Evolutionary conservation across 1,140 invertebrate species (phyloP).

Genomic region (Trachelipus rathkii): DNA sequence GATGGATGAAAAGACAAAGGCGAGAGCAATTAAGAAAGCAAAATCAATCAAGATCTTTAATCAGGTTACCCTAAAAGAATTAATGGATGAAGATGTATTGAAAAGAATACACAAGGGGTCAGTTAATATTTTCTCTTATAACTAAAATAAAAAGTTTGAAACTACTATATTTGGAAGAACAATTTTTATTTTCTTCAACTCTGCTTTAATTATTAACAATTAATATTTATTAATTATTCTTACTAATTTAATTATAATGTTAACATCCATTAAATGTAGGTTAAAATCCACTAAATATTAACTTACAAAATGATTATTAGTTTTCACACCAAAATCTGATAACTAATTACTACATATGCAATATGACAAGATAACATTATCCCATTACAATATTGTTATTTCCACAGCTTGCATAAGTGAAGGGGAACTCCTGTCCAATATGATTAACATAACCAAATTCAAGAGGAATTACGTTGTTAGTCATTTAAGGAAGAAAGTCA

Average conservation of each 20-base stretch:
- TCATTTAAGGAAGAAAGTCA: constrained; percentile 68
- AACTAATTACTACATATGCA: too few species aligned
- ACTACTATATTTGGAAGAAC: too few species aligned
- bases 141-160: not conserved
- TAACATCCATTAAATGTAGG: too few species aligned
- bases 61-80: constrained; percentile 62
- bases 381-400: too few species aligned
- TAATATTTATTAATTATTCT: too few species aligned
- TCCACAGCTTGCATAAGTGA: constrained; percentile 60
- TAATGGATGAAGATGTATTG: constrained; percentile 68
- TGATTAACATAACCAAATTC: constrained; percentile 68
- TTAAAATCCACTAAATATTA: too few species aligned
- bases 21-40: constrained; percentile 67
- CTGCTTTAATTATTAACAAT: too few species aligned
- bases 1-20: constrained; percentile 49
- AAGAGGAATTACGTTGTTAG: constrained; percentile 70
- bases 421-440: constrained; percentile 66
- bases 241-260: too few species aligned
- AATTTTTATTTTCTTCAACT: too few species aligned
- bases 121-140: not conserved
- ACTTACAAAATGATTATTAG: too few species aligned
- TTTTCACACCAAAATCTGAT: too few species aligned
- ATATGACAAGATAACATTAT: too few species aligned
- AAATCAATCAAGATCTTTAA: constrained; percentile 61
- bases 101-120: constrained; percentile 66